Conservation (phyloP, 2,888 invertebrate species). For the Orthonychiurus folsomi region DNA sequence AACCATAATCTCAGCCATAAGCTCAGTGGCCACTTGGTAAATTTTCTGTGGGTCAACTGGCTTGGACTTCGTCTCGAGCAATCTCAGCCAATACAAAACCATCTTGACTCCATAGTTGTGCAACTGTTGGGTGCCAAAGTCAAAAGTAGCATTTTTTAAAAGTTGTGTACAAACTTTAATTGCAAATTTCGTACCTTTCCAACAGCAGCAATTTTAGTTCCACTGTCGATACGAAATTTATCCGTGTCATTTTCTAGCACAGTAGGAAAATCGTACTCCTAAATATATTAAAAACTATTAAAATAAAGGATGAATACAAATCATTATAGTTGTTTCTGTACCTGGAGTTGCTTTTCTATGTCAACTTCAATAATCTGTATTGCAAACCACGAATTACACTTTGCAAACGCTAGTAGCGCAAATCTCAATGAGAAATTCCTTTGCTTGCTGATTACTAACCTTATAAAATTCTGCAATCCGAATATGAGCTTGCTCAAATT, state of each 20-base stretch:
- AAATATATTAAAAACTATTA: too few species aligned
- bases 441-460: not conserved
- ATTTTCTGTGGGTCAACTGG: conserved; percentile 15
- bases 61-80: conserved; percentile 10
- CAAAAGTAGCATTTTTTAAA: not conserved
- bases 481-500: conserved; percentile 4
- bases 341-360: conserved; percentile 20
- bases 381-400: not conserved
- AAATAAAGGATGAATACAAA: too few species aligned
- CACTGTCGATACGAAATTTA: not conserved
- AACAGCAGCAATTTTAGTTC: not conserved
- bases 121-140: conserved; percentile 15
- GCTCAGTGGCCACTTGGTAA: conserved; percentile 21
- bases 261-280: conserved; percentile 24
- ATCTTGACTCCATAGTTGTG: conserved; percentile 28
- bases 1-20: conserved; percentile 24
- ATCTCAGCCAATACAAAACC: conserved; percentile 23
- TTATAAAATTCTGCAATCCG: conserved; percentile 6
- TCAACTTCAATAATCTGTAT: conserved; percentile 12
- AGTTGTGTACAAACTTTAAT: too few species aligned
- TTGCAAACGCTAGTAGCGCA: too few species aligned
- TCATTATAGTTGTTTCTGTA: too few species aligned
- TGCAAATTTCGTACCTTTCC: not conserved
- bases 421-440: not conserved
- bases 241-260: conserved; percentile 16